phyloP scores from a whole-genome alignment of 2,797 vertebrate genomes.

The Oreonectes daqikongensis region DNA sequence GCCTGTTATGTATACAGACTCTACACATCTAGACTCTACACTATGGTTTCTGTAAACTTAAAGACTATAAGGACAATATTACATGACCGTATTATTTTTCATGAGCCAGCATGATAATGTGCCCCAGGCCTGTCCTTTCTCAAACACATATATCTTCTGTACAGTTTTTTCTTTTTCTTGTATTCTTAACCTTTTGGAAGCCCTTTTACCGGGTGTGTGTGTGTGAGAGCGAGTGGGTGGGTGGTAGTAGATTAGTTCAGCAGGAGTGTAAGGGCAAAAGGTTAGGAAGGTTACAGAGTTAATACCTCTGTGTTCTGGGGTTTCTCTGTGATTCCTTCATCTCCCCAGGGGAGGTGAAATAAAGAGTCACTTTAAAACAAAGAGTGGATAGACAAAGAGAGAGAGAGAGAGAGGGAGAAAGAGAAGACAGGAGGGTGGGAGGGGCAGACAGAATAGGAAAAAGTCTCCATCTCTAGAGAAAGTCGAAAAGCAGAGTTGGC shows the following conservation, averaged over 20 bases:
- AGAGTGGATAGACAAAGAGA: conserved; percentile 26
- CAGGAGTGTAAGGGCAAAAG: conserved; percentile 38
- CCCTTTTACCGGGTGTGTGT: background rate
- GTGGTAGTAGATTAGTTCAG: conserved; percentile 40
- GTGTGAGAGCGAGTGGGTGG: conserved; percentile 26
- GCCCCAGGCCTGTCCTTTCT: background rate
- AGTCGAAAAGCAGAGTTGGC: conserved; percentile 20
- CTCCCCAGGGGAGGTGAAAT: conserved; percentile 36
- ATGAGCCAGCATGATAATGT: background rate
- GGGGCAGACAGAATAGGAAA: background rate
- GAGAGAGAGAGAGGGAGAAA: background rate
- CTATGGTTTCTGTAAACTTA: background rate
- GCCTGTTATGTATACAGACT: conserved; percentile 37
- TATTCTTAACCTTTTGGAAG: conserved; percentile 25
- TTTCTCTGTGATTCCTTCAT: conserved; percentile 52
- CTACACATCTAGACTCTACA: background rate
- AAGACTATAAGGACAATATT: background rate
- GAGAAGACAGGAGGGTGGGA: background rate
- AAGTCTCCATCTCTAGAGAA: background rate
- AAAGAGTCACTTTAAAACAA: conserved; percentile 50
- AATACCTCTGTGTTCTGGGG: conserved; percentile 54
- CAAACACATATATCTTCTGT: conserved; percentile 2
- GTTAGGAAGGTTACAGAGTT: conserved; percentile 51
- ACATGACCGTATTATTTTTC: background rate
- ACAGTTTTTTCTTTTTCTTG: conserved; percentile 26